A percentile compares a stretch with the other conserved stretches of the same genome.
Evolutionary conservation across 1,140 invertebrate species (phyloP).

Genomic region (Drosophila guanche): DNA sequence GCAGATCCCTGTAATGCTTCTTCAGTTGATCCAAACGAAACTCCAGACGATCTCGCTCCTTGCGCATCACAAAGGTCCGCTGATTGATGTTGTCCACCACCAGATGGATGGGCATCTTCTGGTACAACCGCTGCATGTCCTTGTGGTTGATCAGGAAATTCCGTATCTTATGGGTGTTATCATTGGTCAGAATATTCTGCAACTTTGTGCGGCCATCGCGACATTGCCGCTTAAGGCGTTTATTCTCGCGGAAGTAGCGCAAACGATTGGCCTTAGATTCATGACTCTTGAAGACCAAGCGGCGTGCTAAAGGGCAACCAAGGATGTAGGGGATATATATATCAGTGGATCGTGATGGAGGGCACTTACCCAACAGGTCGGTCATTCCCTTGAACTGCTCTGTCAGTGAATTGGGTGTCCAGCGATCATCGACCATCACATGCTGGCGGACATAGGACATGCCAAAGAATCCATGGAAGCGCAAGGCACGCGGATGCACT

Average conservation of each 20-base stretch:
- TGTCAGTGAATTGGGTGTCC: conserved; percentile 68
- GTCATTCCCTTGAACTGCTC: conserved; percentile 75
- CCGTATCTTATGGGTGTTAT: conserved; percentile 66
- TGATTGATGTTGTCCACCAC: conserved; percentile 82
- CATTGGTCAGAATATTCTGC: conserved; percentile 62
- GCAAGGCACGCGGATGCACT: conserved; percentile 68
- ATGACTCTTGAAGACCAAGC: conserved; percentile 62
- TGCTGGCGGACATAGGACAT: conserved; percentile 68
- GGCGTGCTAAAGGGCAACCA: conserved; percentile 43
- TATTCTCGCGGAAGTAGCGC: conserved; percentile 54
- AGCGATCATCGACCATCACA: conserved; percentile 70
- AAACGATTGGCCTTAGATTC: conserved; percentile 68
- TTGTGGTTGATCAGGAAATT: conserved; percentile 73
- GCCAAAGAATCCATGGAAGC: conserved; percentile 75
- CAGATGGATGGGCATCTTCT: conserved; percentile 74
- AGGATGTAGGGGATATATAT: neutral
- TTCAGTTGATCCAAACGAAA: conserved; percentile 64
- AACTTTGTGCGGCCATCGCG: conserved; percentile 72
- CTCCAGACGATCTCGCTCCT: conserved; percentile 74
- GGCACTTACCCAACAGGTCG: conserved; percentile 66
- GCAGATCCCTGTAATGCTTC: conserved; percentile 44
- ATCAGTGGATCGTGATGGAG: neutral
- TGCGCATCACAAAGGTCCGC: conserved; percentile 76
- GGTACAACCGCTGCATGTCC: conserved; percentile 75
- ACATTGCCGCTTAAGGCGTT: conserved; percentile 66